Base-by-base conservation (phyloP, 2,888 invertebrate genomes). In the Julus scanicus region DNA sequence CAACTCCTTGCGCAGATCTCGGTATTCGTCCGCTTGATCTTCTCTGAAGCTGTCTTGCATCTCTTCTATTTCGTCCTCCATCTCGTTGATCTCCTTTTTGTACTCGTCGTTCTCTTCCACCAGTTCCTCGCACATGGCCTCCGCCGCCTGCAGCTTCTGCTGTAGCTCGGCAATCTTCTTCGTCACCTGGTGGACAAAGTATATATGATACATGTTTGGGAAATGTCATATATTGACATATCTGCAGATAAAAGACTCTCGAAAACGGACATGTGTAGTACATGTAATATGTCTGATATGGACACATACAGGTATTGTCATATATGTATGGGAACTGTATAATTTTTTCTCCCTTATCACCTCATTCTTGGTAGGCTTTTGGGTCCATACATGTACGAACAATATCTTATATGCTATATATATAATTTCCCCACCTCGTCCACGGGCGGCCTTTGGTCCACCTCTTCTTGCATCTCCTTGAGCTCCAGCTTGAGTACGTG, bases 41-140 rank as follows among this genome's bases (percentile, higher is more conserved):
- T 99, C 99, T 91, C 98, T 95, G 92, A 97, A 98, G 92, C 96
- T 97, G 92, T 99, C 99, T 92, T 99, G 99, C 95, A 99, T 96
- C 93, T 99, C 99, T 91, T 99, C 99, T 93, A 99, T 98, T 93
- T 99, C 99, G 90, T 97, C 96, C 92, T 98, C 98, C 91, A 99
- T 94, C 91, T 98, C 98, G 57, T 96, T 94, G 88, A 99, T 94
- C 92, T 99, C 99, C 90, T 96, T 96, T 92, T 98, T 97, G 93
- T 98, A 96, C 90, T 97, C 96, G 91, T 97, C 97, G 93, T 98
- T 99, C 93, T 99, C 98, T 91, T 98, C 98, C 96, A 97, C 97
- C 84, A 98, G 93, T 91, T 97, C 97, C 92, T 98, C 97, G 92
- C 97, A 97, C 44, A 98, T 94, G 13, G 96, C 95, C 92, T 99